A percentile compares a stretch with the other conserved stretches of the same genome.
Conservation (phyloP, 2,797 vertebrate genomes). For the Phrynocephalus forsythii region DNA sequence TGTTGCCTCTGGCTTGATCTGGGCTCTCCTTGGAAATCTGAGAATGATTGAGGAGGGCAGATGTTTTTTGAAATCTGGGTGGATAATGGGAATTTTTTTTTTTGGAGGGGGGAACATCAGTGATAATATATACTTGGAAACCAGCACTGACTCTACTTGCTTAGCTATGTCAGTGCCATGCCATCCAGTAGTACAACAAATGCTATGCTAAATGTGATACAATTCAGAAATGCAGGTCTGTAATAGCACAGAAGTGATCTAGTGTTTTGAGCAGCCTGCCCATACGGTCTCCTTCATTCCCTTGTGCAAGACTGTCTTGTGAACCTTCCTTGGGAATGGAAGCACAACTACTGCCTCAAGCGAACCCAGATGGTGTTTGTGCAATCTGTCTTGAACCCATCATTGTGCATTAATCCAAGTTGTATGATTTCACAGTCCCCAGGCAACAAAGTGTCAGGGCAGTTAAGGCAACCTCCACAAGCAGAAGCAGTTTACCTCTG, state of each 20-base stretch:
- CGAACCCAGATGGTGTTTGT: not conserved
- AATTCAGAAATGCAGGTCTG: not conserved
- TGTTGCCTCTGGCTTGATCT: too few species aligned
- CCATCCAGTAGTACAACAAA: not conserved
- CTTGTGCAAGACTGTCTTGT: slow-evolving; percentile 17
- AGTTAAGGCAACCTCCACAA: not conserved
- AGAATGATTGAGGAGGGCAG: too few species aligned
- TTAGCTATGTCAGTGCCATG: not conserved
- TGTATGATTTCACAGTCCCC: not conserved
- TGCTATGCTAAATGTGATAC: not conserved
- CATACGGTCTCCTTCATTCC: slow-evolving; percentile 1
- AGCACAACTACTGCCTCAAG: not conserved
- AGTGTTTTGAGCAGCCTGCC: not conserved
- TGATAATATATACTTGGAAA: not conserved
- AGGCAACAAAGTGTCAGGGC: not conserved
- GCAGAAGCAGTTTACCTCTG: not conserved
- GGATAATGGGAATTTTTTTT: not conserved
- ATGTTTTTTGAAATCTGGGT: too few species aligned
- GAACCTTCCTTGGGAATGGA: not conserved
- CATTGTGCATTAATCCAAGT: not conserved
- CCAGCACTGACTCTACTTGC: not conserved
- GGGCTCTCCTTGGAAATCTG: too few species aligned
- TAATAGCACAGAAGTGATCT: not conserved
- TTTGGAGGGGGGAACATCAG: not conserved
- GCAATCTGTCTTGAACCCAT: slow-evolving; percentile 8